phyloP scores from a whole-genome alignment of 2,113 vertebrate genomes.

The Ellobius talpinus region DNA sequence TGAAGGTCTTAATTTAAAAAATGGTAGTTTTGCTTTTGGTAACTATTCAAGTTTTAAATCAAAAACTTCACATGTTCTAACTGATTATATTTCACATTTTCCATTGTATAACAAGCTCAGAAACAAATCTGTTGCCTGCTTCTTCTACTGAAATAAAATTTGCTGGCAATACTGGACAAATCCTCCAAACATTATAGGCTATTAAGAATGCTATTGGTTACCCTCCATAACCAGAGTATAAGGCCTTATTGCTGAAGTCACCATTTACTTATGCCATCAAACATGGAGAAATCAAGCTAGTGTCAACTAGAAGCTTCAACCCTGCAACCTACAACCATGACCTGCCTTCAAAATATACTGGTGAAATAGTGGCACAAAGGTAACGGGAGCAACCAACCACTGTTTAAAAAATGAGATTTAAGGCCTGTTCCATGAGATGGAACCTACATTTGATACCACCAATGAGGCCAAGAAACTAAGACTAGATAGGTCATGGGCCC shows the following conservation, averaged over 20 bases:
- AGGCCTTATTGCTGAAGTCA: not conserved
- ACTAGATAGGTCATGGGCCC: not conserved
- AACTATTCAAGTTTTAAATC: not conserved
- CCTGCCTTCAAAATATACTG: not conserved
- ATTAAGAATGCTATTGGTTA: not conserved
- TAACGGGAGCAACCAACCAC: not conserved
- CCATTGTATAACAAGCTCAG: not conserved
- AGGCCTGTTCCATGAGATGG: not conserved
- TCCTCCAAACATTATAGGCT: not conserved
- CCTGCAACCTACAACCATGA: not conserved
- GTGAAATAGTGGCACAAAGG: not conserved
- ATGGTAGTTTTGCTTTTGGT: not conserved
- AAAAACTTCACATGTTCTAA: not conserved
- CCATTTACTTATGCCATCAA: not conserved
- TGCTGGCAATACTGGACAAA: not conserved
- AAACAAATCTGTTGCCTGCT: not conserved
- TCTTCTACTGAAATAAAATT: conserved; percentile 19
- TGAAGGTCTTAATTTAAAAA: not conserved
- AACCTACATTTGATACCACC: not conserved
- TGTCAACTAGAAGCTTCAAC: not conserved
- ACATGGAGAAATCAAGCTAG: not conserved
- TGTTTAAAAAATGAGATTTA: not conserved
- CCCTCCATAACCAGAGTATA: not conserved
- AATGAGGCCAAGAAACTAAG: not conserved
- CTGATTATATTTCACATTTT: not conserved